Percentiles rank a stretch among this genome's conserved stretches.
phyloP scores from a whole-genome alignment of 2,113 vertebrate genomes.

The Castor canadensis region DNA sequence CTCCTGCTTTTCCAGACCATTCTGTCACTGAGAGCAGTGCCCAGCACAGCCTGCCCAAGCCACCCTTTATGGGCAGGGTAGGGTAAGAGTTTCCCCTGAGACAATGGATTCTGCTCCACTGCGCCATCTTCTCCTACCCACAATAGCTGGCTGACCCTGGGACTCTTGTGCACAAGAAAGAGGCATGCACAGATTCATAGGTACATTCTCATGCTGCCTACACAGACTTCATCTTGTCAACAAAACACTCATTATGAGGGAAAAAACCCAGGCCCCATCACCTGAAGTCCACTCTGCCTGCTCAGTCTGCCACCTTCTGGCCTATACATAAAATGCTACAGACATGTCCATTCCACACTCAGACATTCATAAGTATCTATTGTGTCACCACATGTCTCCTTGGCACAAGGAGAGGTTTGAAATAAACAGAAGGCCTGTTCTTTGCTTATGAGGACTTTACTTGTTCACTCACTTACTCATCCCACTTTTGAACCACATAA shows the following conservation, averaged over 20 bases:
- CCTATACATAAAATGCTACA: background rate
- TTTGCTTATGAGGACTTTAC: background rate
- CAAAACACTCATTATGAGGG: background rate
- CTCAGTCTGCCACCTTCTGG: background rate
- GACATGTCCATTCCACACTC: background rate
- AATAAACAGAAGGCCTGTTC: background rate
- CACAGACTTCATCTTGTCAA: background rate
- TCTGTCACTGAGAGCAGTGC: background rate
- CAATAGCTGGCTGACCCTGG: background rate
- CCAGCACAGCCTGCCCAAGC: background rate
- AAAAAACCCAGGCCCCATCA: background rate
- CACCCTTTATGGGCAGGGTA: background rate
- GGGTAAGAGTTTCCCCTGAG: background rate
- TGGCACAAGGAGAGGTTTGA: background rate
- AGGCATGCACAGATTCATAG: background rate
- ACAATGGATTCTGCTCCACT: background rate
- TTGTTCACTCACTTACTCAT: background rate
- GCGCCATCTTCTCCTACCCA: background rate
- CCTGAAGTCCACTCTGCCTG: background rate
- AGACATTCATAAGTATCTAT: background rate
- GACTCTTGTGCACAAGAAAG: background rate
- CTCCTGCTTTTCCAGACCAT: background rate
- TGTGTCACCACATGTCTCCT: background rate
- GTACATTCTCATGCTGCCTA: background rate
- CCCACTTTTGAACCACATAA: background rate